These are phyloP conservation scores for Eulemur albifrons DNA, from an alignment of 2,797 vertebrate genomes.

Conservation along the genomic window DNA sequence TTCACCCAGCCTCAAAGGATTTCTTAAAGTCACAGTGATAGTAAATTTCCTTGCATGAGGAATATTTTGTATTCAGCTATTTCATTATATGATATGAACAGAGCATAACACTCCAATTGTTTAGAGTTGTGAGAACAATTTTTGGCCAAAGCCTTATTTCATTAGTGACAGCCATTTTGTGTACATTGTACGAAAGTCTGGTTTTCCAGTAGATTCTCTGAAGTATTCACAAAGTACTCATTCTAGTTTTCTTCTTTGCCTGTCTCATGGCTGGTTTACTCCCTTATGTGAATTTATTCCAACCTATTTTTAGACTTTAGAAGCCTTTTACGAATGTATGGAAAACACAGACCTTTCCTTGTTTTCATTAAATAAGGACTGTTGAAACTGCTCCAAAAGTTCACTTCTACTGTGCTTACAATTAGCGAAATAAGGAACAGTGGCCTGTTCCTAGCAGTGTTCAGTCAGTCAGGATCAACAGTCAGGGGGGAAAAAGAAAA, in stretches of 20 bases:
- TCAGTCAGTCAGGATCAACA: slow-evolving; percentile 56
- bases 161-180: neutral
- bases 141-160: neutral
- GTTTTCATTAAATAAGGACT: slow-evolving; percentile 18
- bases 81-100: neutral
- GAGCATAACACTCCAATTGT: neutral
- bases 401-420: neutral
- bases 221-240: neutral
- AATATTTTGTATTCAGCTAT: slow-evolving; percentile 38
- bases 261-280: neutral
- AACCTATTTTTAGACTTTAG: neutral
- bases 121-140: neutral
- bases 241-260: slow-evolving; percentile 28
- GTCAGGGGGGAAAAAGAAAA: neutral
- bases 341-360: neutral
- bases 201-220: neutral
- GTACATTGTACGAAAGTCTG: neutral
- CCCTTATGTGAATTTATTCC: slow-evolving; percentile 6
- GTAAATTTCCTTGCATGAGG: neutral
- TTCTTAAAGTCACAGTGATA: neutral
- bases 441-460: slow-evolving; percentile 52
- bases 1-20: neutral
- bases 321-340: neutral
- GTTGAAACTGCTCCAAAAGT: neutral
- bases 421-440: slow-evolving; percentile 49